A percentile compares a stretch with the other conserved stretches of the same genome.
phyloP scores from a whole-genome alignment of 2,113 vertebrate genomes.

The Crotalus tigris region DNA sequence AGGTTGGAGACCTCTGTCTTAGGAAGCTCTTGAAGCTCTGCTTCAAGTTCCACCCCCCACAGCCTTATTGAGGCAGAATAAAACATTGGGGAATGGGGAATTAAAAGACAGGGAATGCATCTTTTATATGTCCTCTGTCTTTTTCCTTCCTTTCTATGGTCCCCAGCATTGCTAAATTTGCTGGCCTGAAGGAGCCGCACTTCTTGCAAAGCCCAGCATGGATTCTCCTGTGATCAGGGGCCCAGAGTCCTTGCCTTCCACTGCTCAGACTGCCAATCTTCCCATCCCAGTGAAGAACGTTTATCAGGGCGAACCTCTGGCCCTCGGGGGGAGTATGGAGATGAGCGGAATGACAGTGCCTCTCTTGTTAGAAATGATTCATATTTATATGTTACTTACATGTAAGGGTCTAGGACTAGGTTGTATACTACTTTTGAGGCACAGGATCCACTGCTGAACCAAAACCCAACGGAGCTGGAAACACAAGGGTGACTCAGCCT shows the following conservation, averaged over 20 bases:
- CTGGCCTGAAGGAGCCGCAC: background rate
- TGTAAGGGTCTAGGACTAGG: too few relatives aligned
- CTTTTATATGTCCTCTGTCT: background rate
- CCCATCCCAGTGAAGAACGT: background rate
- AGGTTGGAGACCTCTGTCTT: too few relatives aligned
- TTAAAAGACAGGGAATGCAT: background rate
- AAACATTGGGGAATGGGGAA: too few relatives aligned
- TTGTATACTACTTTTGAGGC: too few relatives aligned
- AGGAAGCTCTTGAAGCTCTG: too few relatives aligned
- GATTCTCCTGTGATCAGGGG: background rate
- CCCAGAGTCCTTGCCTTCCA: background rate
- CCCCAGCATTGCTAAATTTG: background rate
- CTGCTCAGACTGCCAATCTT: background rate
- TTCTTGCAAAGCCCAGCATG: background rate
- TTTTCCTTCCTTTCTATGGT: background rate
- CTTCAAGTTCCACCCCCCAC: too few relatives aligned
- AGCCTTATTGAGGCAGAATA: too few relatives aligned
- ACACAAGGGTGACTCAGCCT: too few relatives aligned
- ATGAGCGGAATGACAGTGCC: background rate
- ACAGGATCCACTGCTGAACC: too few relatives aligned
- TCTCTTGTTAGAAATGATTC: background rate
- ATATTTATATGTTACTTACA: too few relatives aligned
- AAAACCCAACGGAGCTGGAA: too few relatives aligned
- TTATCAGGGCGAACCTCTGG: background rate
- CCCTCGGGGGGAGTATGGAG: slow-evolving; percentile 1